Base-by-base conservation (phyloP, 2,113 vertebrate species). In the Notothenia coriiceps region DNA sequence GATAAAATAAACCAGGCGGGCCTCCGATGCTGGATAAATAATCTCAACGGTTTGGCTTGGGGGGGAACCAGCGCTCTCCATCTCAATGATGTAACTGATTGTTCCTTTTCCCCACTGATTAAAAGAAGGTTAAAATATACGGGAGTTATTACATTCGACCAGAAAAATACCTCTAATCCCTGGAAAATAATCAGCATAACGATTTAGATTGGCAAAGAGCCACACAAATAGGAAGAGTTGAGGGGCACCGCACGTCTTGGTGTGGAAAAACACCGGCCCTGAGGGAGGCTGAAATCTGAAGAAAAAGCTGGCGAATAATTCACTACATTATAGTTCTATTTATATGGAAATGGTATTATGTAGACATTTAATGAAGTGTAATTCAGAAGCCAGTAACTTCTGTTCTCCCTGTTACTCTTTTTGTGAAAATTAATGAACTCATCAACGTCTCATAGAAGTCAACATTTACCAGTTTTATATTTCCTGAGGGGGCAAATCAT, bases 1-100 rank as follows among this genome's bases (percentile, higher is more conserved):
- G 88, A 93, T 86, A 93, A 94, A 94, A 94, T 94, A 94, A 94
- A 93, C 91, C 50, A 64, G 75, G 57, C 61, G 74, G 85, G 90
- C 63, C 89, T 85, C 64, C 84, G 88, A 92, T 86, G 74, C 80
- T 88, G 87, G 79, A 93, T 86, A 94, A 94, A 94, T 92, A 94
- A 94, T 88, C 94, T 80, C 80, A 43, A 67, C 78, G 73, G 77
- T 80, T 71, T 79, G 71, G 85, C 73, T 83, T 44, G 56, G 65
- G 82, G 77, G 77, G 59, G 44, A 76, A 78, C 40, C 77, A 20
- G 49, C 17, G 25, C 81, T 74, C 79, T 63, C 63, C 77, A 13
- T 67, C 79, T 72, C 81, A 71, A 74, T 86, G 88, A 93, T 91
- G 90, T 86, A 89, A 91, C 79, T 85, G 88, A 91, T 92, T 93